Conservation (phyloP, 2,888 invertebrate genomes). For the Papilio demoleus region DNA sequence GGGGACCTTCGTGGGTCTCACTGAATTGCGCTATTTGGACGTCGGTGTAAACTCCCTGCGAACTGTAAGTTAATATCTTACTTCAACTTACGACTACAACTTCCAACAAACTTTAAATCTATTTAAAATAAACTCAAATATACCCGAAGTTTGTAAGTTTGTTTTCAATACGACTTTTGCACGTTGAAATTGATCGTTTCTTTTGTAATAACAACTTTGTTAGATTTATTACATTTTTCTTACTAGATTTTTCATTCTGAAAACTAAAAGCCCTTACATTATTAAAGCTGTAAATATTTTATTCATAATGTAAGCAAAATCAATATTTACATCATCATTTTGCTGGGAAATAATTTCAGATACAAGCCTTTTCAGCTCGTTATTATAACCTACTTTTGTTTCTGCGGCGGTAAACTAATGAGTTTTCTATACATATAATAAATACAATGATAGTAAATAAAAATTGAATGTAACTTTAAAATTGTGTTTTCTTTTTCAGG, state of each 20-base stretch:
- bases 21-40: conserved; percentile 88
- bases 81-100: not conserved
- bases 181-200: not conserved
- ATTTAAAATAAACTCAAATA: conserved; percentile 29
- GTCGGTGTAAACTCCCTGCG: conserved; percentile 93
- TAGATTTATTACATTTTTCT: not conserved
- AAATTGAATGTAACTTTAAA: conserved; percentile 14
- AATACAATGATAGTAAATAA: not conserved
- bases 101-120: conserved; percentile 24
- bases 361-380: too few relatives aligned
- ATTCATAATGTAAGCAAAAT: too few relatives aligned
- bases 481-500: conserved; percentile 76
- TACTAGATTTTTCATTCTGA: not conserved
- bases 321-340: too few relatives aligned
- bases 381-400: too few relatives aligned
- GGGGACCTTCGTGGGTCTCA: conserved; percentile 91
- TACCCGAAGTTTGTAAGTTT: conserved; percentile 17
- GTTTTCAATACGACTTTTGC: not conserved
- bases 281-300: too few relatives aligned
- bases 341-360: too few relatives aligned
- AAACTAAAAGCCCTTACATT: too few relatives aligned
- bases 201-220: not conserved
- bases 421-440: too few relatives aligned
- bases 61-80: conserved; percentile 85
- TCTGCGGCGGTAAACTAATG: too few relatives aligned